A percentile compares a stretch with the other conserved stretches of the same genome.
Conservation (phyloP, 2,113 vertebrate species). For the Sula dactylatra region DNA sequence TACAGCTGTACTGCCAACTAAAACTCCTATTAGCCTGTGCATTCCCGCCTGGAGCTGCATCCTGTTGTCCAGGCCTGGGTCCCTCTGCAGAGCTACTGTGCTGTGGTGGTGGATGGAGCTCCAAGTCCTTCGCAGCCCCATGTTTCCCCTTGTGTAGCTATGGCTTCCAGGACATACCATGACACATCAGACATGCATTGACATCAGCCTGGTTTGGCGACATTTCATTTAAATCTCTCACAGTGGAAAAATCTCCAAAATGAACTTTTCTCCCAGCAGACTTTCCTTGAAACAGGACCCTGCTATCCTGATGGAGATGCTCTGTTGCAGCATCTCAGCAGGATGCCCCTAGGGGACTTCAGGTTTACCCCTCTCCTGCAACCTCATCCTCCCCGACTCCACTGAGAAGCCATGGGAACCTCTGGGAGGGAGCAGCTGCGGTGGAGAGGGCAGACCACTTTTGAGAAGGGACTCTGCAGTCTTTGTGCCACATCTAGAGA, state of each 20-base stretch:
- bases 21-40: not conserved
- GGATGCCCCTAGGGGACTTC: not conserved
- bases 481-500: not conserved
- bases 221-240: not conserved
- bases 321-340: not conserved
- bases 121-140: not conserved
- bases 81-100: not conserved
- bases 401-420: not conserved
- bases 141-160: not conserved
- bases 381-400: not conserved
- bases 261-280: not conserved
- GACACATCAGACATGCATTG: not conserved
- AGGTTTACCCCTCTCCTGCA: not conserved
- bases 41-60: too few relatives aligned
- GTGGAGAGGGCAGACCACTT: not conserved
- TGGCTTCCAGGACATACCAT: not conserved
- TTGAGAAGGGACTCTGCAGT: not conserved
- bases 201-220: not conserved
- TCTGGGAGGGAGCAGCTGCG: not conserved
- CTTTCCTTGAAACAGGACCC: not conserved
- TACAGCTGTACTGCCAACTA: not conserved
- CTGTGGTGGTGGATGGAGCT: not conserved
- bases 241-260: not conserved
- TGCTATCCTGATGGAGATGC: not conserved
- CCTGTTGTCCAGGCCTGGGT: not conserved